Evolutionary conservation across 2,888 invertebrate species (phyloP).

Genomic region (Eudasyphora cyanicolor): DNA sequence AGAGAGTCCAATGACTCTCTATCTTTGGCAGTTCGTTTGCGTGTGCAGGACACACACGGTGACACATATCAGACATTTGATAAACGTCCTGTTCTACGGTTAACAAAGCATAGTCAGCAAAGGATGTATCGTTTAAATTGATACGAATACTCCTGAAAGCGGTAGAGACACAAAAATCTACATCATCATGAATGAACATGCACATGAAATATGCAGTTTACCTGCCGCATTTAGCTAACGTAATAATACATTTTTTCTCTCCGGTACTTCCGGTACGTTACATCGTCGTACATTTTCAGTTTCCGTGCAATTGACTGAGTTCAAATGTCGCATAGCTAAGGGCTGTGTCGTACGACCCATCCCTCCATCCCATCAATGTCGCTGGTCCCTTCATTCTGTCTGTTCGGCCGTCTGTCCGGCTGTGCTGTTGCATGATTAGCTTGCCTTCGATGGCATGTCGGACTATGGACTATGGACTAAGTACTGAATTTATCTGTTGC

Average conservation of each 20-base stretch:
- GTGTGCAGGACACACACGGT: slow-evolving; percentile 28
- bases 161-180: too few species aligned
- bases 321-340: slow-evolving; percentile 38
- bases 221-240: slow-evolving; percentile 36
- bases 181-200: too few species aligned
- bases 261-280: neutral
- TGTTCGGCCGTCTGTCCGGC: too few species aligned
- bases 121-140: slow-evolving; percentile 61
- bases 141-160: slow-evolving; percentile 45
- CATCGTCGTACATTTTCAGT: neutral
- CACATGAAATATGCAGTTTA: slow-evolving; percentile 12
- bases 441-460: neutral
- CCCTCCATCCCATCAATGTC: neutral
- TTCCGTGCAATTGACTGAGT: neutral
- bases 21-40: neutral
- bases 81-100: slow-evolving; percentile 55
- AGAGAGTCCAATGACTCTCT: slow-evolving; percentile 18
- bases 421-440: slow-evolving; percentile 50
- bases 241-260: slow-evolving; percentile 28
- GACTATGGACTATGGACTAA: neutral
- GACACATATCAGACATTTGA: slow-evolving; percentile 61
- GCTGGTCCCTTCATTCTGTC: neutral
- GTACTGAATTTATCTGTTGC: neutral
- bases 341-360: too few species aligned
- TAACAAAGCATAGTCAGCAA: too few species aligned